phyloP scores from a whole-genome alignment of 2,797 vertebrate genomes.

The Eutrigla gurnardus region DNA sequence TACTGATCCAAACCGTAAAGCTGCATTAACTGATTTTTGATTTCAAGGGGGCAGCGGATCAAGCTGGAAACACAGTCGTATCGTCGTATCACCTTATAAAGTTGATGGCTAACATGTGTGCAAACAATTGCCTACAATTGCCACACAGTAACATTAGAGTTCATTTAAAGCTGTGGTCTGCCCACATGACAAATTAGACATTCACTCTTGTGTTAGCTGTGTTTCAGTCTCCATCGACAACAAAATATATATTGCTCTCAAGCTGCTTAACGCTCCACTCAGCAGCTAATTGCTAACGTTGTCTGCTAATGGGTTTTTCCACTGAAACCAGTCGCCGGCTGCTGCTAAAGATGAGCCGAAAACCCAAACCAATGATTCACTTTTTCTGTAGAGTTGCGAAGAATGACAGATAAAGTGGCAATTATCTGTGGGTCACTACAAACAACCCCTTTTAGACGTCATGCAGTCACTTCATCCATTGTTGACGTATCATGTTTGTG shows the following conservation, averaged over 20 bases:
- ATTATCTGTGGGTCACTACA: not conserved
- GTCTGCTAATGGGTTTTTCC: not conserved
- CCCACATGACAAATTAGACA: not conserved
- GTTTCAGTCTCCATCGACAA: not conserved
- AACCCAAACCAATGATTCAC: not conserved
- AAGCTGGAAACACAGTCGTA: not conserved
- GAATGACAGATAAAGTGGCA: not conserved
- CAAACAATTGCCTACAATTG: not conserved
- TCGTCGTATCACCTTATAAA: not conserved
- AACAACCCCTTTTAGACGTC: not conserved
- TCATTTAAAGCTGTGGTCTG: not conserved
- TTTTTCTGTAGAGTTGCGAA: not conserved
- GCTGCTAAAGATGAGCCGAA: not conserved
- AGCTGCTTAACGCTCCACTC: not conserved
- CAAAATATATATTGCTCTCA: not conserved
- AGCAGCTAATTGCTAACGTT: not conserved
- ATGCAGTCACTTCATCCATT: not conserved
- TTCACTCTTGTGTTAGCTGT: not conserved
- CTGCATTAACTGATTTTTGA: not conserved
- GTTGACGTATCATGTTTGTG: not conserved
- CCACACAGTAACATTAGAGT: not conserved
- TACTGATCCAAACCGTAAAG: not conserved
- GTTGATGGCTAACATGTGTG: not conserved
- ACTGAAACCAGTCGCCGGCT: not conserved
- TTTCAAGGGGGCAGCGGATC: constrained; percentile 5